Evolutionary conservation across 2,888 invertebrate species (phyloP).

Genomic region (Alloscopus bannaensis): DNA sequence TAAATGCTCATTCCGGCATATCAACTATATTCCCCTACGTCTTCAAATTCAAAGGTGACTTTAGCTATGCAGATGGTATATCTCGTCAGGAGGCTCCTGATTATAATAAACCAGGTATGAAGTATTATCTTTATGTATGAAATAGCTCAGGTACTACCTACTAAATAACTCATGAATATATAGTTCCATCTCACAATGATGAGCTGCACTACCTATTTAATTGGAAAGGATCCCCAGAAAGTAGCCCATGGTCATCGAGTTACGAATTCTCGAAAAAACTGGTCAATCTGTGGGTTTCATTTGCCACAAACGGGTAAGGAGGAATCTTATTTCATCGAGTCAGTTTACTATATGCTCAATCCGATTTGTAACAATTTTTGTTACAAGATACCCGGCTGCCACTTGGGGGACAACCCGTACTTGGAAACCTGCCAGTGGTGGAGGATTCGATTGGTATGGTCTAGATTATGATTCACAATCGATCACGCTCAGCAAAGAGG

Average conservation of each 20-base stretch:
- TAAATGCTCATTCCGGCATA: slow-evolving; percentile 73
- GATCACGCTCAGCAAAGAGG: slow-evolving; percentile 3
- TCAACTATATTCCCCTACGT: slow-evolving; percentile 38
- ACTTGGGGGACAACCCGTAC: slow-evolving; percentile 30
- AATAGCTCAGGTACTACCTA: neutral
- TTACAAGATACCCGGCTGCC: slow-evolving; percentile 11
- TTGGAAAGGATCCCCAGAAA: slow-evolving; percentile 19
- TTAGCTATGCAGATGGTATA: slow-evolving; percentile 20
- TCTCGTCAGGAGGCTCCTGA: neutral
- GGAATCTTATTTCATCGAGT: too few relatives aligned
- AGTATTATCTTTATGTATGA: neutral
- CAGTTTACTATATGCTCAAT: too few relatives aligned
- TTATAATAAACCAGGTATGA: neutral
- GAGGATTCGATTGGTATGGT: slow-evolving; percentile 16
- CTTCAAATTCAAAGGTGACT: slow-evolving; percentile 28
- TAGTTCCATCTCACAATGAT: slow-evolving; percentile 40
- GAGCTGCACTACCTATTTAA: slow-evolving; percentile 48
- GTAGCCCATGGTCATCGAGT: neutral
- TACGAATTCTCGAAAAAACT: slow-evolving; percentile 23
- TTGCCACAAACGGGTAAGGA: slow-evolving; percentile 32
- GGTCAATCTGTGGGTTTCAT: slow-evolving; percentile 29
- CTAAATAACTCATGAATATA: neutral
- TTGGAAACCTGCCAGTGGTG: neutral
- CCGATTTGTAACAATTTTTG: too few relatives aligned
- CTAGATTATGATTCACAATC: slow-evolving; percentile 29